Conservation (phyloP, 2,888 invertebrate genomes). For the Tinea semifulvella region DNA sequence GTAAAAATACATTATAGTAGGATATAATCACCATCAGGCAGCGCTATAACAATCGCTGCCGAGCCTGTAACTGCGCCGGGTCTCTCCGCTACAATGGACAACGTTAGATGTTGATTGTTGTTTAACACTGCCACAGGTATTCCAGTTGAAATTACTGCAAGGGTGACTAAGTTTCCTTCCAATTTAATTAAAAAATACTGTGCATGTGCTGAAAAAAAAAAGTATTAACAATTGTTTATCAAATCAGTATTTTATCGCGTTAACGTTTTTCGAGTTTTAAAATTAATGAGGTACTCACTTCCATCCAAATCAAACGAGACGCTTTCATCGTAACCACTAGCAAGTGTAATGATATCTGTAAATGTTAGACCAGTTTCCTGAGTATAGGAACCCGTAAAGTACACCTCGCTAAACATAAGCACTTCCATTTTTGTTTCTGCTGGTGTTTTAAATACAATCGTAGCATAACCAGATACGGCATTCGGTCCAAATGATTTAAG, state of each 20-base stretch:
- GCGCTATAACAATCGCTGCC: slow-evolving; percentile 24
- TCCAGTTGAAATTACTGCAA: slow-evolving; percentile 1
- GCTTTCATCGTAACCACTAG: slow-evolving; percentile 24
- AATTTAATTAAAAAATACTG: not conserved
- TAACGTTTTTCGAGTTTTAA: not conserved
- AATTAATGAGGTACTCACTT: slow-evolving; percentile 24
- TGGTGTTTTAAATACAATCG: slow-evolving; percentile 23
- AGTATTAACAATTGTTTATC: not conserved
- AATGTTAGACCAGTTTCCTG: slow-evolving; percentile 22
- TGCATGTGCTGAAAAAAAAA: slow-evolving; percentile 7
- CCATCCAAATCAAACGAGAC: slow-evolving; percentile 26
- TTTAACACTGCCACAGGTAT: slow-evolving; percentile 24
- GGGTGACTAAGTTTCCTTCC: slow-evolving; percentile 6
- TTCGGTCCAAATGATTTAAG: not conserved
- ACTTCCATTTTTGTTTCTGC: slow-evolving; percentile 6
- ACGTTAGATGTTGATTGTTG: slow-evolving; percentile 26
- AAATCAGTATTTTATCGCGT: too few species aligned
- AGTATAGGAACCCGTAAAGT: slow-evolving; percentile 27
- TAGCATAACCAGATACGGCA: slow-evolving; percentile 22
- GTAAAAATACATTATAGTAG: too few species aligned
- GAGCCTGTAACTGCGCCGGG: slow-evolving; percentile 19
- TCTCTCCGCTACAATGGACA: slow-evolving; percentile 23
- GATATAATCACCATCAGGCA: slow-evolving; percentile 22
- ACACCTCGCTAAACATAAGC: slow-evolving; percentile 21
- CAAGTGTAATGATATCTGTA: slow-evolving; percentile 22